phyloP scores from a whole-genome alignment of 2,113 vertebrate genomes.

The Eulemur rufifrons region DNA sequence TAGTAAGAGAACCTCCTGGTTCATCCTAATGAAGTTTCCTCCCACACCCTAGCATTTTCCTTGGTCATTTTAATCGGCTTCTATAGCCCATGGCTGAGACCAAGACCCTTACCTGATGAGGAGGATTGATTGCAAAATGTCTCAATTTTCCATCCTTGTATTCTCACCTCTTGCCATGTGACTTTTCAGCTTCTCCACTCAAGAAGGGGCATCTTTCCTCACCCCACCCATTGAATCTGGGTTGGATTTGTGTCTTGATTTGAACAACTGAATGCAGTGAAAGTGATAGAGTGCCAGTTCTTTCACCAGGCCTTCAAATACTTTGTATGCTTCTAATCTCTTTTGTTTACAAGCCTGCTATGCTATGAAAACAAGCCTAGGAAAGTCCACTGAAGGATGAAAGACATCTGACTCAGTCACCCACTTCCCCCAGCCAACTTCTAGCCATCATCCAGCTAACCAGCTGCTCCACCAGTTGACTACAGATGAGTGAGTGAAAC shows the following conservation, averaged over 20 bases:
- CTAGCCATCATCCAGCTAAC: background rate
- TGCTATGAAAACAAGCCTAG: background rate
- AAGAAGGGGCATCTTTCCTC: background rate
- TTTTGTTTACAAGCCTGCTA: background rate
- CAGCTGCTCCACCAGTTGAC: background rate
- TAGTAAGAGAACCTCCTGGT: background rate
- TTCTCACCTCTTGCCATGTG: background rate
- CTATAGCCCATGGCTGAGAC: background rate
- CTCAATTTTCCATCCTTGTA: background rate
- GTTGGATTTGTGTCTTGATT: background rate
- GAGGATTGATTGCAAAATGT: background rate
- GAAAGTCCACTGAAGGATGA: background rate
- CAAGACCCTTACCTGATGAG: background rate
- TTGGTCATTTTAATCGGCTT: background rate
- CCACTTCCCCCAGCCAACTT: background rate
- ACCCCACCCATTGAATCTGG: background rate
- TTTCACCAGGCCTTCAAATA: background rate
- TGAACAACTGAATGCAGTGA: background rate
- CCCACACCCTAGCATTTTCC: no score
- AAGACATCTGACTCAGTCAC: background rate
- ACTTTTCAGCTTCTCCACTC: background rate
- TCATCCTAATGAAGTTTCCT: background rate
- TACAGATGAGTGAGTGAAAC: background rate
- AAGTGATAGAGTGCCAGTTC: background rate
- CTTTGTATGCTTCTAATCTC: background rate